Base-by-base conservation (phyloP, 2,797 vertebrate species). In the Numenius phaeopus region DNA sequence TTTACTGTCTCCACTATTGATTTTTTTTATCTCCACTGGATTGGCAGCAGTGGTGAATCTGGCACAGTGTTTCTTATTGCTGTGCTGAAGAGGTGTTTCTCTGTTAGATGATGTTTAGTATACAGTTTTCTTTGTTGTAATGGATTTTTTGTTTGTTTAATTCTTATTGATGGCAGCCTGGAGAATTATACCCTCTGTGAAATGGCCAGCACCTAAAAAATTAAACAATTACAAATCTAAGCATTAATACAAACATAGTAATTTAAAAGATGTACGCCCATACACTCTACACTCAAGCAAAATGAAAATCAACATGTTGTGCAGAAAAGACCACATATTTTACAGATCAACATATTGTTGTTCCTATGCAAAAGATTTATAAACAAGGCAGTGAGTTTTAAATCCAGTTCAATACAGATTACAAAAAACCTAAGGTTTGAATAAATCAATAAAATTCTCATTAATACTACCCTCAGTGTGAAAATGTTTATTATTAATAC, bases 361-460 rank as follows among this genome's bases (percentile, higher is more conserved):
- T 86, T 90, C 37, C 57, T 76, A 62, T 88, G 54, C 40, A 94
- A 94, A 95, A 72, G 83, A 86, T 82, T 94, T 93, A 90, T 86
- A 84, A 91, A 89, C 37, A 92, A 72, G 5, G 14, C 34, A 65
- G 52, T 58, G 75, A 69, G n/a, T 78, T 91, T 97, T 75, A 94
- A 93, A 94, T 76, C 58, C 76, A 79, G 83, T 52, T 95, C 87
- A 83, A 82, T 94, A 88, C 14, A 32, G 37, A 93, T 81, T 91
- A 82, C 19, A 66, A 80, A 52, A 91, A 91, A 90, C 50, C 82
- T 59, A 79, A 81, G 44, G 62, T 79, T 90, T 90, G 76, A 88
- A 80, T 70, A 84, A 86, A 90, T 96, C 91, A 47, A 76, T 95
- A 55, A 30, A 14, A 65, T 91, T 95, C 79, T 95, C 82, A 86